Percentiles rank a stretch among this genome's conserved stretches.
phyloP scores from a whole-genome alignment of 2,797 vertebrate species.

The Crypturellus tataupa region DNA sequence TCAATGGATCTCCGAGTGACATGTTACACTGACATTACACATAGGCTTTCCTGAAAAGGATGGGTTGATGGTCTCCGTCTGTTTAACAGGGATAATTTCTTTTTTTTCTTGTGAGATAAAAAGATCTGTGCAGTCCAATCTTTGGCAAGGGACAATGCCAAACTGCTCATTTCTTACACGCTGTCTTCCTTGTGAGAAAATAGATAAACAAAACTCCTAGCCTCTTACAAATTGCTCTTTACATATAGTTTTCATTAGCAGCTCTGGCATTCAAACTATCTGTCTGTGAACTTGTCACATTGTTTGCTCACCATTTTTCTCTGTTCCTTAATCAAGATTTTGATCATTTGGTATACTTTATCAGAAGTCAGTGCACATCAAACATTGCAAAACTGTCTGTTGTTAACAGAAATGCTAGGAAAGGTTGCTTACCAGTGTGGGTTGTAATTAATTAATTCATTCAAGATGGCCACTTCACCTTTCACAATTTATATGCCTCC shows the following conservation, averaged over 20 bases:
- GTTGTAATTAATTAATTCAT: neutral
- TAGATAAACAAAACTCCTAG: neutral
- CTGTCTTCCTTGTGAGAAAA: neutral
- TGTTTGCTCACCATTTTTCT: neutral
- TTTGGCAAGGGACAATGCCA: neutral
- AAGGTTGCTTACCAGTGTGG: neutral
- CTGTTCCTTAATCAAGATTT: neutral
- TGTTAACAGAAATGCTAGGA: neutral
- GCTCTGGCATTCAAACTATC: neutral
- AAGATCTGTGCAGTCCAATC: neutral
- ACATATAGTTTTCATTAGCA: neutral
- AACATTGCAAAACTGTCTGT: neutral
- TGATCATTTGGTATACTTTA: rapidly evolving
- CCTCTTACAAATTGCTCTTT: neutral
- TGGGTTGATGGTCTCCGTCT: neutral
- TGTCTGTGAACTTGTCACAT: neutral
- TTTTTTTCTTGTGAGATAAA: neutral
- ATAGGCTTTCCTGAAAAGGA: neutral
- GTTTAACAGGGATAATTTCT: neutral
- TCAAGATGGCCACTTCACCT: neutral
- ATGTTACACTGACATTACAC: neutral
- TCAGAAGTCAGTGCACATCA: neutral
- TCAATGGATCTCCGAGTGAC: neutral
- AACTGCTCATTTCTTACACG: neutral
- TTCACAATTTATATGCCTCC: neutral